Evolutionary conservation across 2,113 vertebrate genomes (phyloP), one percentile per base, ranked within the genome.

Genomic region (Sinocyclocheilus grahami): DNA sequence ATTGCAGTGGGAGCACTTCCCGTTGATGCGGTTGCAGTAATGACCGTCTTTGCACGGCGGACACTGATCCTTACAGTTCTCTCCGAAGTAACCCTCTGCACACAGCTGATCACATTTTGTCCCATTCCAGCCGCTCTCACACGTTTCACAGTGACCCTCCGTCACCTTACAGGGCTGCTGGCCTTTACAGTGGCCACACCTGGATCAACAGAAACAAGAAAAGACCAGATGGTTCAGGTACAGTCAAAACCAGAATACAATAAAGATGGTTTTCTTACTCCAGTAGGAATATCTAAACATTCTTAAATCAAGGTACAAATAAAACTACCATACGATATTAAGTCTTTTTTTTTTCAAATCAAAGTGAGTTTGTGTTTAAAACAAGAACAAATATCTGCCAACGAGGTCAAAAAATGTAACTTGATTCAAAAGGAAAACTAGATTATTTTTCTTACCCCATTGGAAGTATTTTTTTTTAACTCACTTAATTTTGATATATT

Each of bases 161-260:
- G 96, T 97, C 79, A 99, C 96, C 0, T 97, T 98, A 86, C 98
- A 99, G 0, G 98, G 98, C 93, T 99, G 97, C 92, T 97, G 96
- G 85, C 96, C 97, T 88, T 99, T 99, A 92, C 97, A 99, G 91
- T 98, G 97, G n/a, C 97, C 97, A 4, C 98, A 99, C 83, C 98
- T 99, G 87, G 12, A 14, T 1, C 24, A 67, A 42, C 10, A 0
- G 3, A 77, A 30, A 27, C 9, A 46, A 30, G 67, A 22, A 11
- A 46, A 37, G 6, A 55, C 12, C 2, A 0, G 27, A 67, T 67
- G 0, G 13, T 67, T 13, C 72, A 75, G 10, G 18, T 24, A n/a
- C 39, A 48, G 20, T 6, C 22, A 24, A 14, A 48, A 24, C 27
- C 6, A 30, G 5, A 30, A 67, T 13, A 48, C 12, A 13, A 11